Evolutionary conservation across 2,113 vertebrate species (phyloP), one percentile per base, ranked within the genome.

Genomic region (Mustela lutreola): DNA sequence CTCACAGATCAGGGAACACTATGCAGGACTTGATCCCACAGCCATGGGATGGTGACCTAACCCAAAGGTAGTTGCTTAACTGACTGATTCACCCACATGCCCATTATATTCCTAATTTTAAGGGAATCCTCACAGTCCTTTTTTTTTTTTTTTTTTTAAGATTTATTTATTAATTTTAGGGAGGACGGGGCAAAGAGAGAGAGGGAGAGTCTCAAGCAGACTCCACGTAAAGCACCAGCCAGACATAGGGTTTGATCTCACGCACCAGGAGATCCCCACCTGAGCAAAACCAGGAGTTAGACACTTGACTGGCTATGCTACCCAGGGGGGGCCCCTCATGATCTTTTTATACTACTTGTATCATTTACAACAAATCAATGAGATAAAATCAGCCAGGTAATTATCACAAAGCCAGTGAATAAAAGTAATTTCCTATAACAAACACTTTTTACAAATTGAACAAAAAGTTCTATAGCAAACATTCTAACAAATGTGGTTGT

Each of bases 311-410:
- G 33, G n/a, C 16, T 70, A 9, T n/a, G n/a, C 67, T 9, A 36
- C 65, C 33, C 65, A 70, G 65, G 15, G 1, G 33, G 1, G 33
- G 1, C 31, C 65, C 31, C 31, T 45, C 48, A 48, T 16, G 80
- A 28, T 33, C 45, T 76, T 97, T 80, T 84, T 75, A 85, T 56
- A 86, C 4, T 10, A 36, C n/a, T 53, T 95, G 18, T 86, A 91
- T 84, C 65, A 83, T 31, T 95, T 82, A 50, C 22, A 91, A 70
- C 50, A 92, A 94, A 94, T 80, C 14, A 75, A 53, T 80, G 71
- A 89, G 71, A 28, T 81, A 81, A 96, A 92, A 94, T 94, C n/a
- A 78, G 70, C 62, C 82, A 90, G 26, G 85, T 76, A 85, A 62
- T 96, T 85, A 90, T 48, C 89, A 70, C 14, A 78, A 93, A 87